phyloP scores from a whole-genome alignment of 2,113 vertebrate species.

The Verasper variegatus region DNA sequence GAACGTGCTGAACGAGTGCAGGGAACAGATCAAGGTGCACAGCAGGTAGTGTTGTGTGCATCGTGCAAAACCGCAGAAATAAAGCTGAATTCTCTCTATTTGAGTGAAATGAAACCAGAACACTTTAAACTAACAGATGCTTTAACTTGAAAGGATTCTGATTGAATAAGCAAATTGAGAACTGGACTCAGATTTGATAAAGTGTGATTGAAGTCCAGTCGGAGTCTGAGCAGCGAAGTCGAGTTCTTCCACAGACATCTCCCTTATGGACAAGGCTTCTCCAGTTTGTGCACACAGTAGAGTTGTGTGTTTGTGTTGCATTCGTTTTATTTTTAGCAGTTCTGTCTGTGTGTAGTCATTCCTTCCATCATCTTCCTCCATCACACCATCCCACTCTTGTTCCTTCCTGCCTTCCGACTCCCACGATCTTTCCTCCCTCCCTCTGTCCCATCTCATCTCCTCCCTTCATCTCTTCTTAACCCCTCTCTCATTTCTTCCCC shows the following conservation, averaged over 20 bases:
- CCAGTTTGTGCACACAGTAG: too few relatives aligned
- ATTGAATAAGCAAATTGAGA: background rate
- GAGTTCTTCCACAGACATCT: background rate
- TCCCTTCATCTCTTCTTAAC: slow-evolving; percentile 10
- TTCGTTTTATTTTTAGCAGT: too few relatives aligned
- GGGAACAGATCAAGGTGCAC: background rate
- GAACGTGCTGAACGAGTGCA: too few relatives aligned
- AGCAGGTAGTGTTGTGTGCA: too few relatives aligned
- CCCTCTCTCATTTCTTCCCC: slow-evolving; percentile 4
- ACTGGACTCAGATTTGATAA: background rate
- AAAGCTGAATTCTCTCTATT: background rate
- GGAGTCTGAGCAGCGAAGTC: background rate
- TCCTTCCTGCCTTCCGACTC: background rate
- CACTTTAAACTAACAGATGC: background rate
- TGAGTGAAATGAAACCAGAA: background rate
- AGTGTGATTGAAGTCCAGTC: background rate
- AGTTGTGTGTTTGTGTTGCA: too few relatives aligned
- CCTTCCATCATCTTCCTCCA: background rate
- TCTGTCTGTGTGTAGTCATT: background rate
- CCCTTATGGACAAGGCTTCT: too few relatives aligned
- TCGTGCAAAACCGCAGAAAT: too few relatives aligned
- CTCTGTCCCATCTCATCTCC: slow-evolving; percentile 14
- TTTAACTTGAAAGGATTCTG: background rate
- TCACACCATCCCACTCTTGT: too few relatives aligned
- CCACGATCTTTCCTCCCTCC: slow-evolving; percentile 18